phyloP scores from a whole-genome alignment of 2,888 invertebrate genomes.

The Hybos culiciformis region DNA sequence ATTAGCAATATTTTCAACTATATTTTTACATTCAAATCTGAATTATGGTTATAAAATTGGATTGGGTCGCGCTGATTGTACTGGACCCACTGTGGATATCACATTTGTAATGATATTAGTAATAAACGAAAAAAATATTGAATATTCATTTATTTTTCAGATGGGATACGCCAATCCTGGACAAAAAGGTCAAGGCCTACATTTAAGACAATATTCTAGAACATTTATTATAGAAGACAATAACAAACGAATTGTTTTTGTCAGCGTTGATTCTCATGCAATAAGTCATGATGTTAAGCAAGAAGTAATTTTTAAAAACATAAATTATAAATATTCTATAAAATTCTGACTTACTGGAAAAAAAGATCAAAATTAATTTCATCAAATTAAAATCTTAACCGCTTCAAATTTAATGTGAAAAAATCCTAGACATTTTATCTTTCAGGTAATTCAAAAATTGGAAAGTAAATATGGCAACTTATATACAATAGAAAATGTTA shows the following conservation, averaged over 20 bases:
- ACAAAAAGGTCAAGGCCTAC: conserved; percentile 73
- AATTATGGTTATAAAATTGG: conserved; percentile 56
- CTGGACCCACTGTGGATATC: conserved; percentile 82
- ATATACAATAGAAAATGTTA: conserved; percentile 68
- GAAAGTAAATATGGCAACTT: conserved; percentile 47
- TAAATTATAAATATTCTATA: no score
- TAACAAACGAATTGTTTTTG: conserved; percentile 60
- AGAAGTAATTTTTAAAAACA: no score
- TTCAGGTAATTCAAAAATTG: conserved; percentile 59
- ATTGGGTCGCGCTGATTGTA: conserved; percentile 79
- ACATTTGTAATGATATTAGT: conserved; percentile 60
- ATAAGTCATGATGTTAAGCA: conserved; percentile 64
- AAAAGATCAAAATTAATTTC: no score
- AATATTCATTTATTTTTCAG: conserved; percentile 35
- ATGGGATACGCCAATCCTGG: conserved; percentile 86
- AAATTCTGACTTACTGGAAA: no score
- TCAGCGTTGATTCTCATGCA: conserved; percentile 80
- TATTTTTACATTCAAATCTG: no score
- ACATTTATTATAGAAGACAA: conserved; percentile 73
- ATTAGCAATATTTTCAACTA: no score
- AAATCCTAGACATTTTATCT: conserved; percentile 1
- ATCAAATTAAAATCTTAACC: conserved; percentile 14
- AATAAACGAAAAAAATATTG: conserved; percentile 1
- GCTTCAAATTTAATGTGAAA: no score
- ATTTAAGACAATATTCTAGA: conserved; percentile 73